phyloP scores from a whole-genome alignment of 2,888 invertebrate genomes.

The Microctonus aethiopoides region DNA sequence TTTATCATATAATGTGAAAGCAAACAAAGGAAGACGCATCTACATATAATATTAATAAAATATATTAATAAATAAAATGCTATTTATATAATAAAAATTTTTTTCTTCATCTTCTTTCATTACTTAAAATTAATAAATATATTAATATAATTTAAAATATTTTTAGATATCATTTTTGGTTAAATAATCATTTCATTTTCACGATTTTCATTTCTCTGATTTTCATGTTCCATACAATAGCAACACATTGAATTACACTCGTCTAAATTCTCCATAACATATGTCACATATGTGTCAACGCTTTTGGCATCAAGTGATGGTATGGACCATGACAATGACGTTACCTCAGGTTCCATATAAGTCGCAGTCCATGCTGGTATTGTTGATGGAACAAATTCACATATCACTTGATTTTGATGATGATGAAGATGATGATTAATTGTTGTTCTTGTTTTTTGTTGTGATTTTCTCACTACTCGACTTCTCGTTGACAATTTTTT shows the following conservation, averaged over 20 bases:
- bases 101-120: background rate
- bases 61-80: background rate
- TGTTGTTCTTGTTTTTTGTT: conserved; percentile 30
- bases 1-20: background rate
- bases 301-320: conserved; percentile 59
- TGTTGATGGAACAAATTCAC: conserved; percentile 16
- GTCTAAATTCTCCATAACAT: conserved; percentile 53
- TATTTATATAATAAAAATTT: background rate
- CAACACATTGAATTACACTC: conserved; percentile 56
- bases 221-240: conserved; percentile 61
- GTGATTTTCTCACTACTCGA: conserved; percentile 52
- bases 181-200: conserved; percentile 65
- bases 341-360: conserved; percentile 53
- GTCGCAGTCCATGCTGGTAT: conserved; percentile 38
- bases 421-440: background rate
- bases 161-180: conserved; percentile 32
- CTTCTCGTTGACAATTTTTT: conserved; percentile 59
- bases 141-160: background rate
- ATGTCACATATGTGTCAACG: conserved; percentile 62
- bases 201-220: conserved; percentile 62
- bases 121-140: background rate
- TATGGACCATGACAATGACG: conserved; percentile 57
- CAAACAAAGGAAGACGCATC: background rate
- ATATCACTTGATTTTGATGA: conserved; percentile 2
- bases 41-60: background rate